Evolutionary conservation across 2,113 vertebrate species (phyloP).

Genomic region (Pelvicachromis taeniatus): DNA sequence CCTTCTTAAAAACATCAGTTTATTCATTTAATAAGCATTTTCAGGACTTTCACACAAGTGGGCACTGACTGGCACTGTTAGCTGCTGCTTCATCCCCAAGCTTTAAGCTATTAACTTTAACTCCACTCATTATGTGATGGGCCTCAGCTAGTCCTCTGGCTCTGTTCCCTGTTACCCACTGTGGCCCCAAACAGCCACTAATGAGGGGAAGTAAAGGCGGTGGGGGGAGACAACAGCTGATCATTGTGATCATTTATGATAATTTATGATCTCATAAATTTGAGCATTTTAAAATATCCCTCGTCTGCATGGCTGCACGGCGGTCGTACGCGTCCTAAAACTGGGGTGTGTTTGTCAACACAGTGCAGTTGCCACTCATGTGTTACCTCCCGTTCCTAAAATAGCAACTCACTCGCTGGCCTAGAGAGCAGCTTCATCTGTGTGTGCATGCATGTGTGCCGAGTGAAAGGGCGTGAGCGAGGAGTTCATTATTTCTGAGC

Average conservation of each 20-base stretch:
- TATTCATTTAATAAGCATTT: neutral
- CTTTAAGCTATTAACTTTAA: conserved; percentile 14
- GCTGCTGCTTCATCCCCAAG: neutral
- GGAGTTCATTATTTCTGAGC: neutral
- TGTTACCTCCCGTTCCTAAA: conserved; percentile 35
- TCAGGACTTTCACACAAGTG: neutral
- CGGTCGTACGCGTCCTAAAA: neutral
- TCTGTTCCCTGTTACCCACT: conserved; percentile 21
- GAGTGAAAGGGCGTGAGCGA: neutral
- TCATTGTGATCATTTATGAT: neutral
- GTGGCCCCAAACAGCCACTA: conserved; percentile 44
- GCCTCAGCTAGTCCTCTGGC: conserved; percentile 39
- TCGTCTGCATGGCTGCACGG: neutral
- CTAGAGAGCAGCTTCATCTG: neutral
- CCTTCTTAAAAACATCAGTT: neutral
- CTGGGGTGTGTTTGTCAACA: conserved; percentile 61
- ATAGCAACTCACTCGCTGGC: conserved; percentile 34
- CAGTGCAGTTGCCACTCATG: conserved; percentile 22
- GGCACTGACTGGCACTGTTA: conserved; percentile 31
- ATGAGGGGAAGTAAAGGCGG: neutral
- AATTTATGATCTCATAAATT: neutral
- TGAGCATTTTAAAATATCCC: neutral
- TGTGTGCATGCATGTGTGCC: neutral
- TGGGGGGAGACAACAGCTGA: neutral
- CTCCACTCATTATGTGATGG: conserved; percentile 29